A percentile compares a stretch with the other conserved stretches of the same genome.
Conservation (phyloP, 2,113 vertebrate genomes). For the Etheostoma cragini region DNA sequence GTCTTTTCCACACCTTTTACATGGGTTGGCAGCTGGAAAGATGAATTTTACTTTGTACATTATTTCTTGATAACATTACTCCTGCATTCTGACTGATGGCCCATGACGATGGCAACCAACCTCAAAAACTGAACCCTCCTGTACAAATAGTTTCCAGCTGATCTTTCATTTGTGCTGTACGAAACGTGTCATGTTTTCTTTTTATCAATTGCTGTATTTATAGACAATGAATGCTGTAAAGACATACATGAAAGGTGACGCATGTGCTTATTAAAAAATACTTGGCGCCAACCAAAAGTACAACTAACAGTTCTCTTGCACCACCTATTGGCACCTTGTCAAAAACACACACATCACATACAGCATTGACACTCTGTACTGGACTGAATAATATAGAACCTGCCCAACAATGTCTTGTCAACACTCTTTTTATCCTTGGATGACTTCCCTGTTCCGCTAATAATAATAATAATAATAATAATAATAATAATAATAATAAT, state of each 20-base stretch:
- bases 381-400: neutral
- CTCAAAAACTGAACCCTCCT: no score
- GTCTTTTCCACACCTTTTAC: no score
- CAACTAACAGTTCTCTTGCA: conserved; percentile 41
- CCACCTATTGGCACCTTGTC: conserved; percentile 56
- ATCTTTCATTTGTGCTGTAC: neutral
- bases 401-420: neutral
- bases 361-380: neutral
- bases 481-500: neutral
- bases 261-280: neutral
- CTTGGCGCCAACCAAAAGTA: neutral
- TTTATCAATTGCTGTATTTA: neutral
- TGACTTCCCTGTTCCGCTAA: neutral
- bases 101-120: no score
- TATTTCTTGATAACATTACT: no score
- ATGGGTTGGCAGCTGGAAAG: no score
- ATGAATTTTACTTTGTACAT: no score
- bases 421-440: neutral
- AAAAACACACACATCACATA: conserved; percentile 18
- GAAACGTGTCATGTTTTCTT: neutral
- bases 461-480: neutral
- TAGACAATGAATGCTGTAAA: neutral
- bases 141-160: neutral
- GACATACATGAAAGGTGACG: neutral
- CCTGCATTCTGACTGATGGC: no score